phyloP scores from a whole-genome alignment of 2,113 vertebrate species.

The Podarcis raffonei region DNA sequence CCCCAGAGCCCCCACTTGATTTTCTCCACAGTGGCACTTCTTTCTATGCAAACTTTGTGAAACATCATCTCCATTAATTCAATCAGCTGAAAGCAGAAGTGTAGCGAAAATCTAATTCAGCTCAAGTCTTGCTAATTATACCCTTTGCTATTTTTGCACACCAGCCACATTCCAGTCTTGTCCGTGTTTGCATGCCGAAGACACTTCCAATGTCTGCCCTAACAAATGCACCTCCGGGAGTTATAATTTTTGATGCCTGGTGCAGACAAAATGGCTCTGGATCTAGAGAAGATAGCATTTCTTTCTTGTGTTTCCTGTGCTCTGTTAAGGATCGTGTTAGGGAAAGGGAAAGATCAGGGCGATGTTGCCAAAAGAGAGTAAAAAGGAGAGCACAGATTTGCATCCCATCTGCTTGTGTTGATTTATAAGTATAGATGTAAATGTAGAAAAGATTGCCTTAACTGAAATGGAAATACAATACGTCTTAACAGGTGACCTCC shows the following conservation, averaged over 20 bases:
- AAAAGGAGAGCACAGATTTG: neutral
- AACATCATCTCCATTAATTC: conserved; percentile 10
- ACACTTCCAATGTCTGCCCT: conserved; percentile 61
- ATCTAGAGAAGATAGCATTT: conserved; percentile 47
- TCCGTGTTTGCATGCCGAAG: conserved; percentile 58
- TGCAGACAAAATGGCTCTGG: conserved; percentile 57
- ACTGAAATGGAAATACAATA: neutral
- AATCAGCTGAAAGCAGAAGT: conserved; percentile 38
- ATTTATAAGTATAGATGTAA: neutral
- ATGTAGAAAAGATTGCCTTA: neutral
- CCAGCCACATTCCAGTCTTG: conserved; percentile 42
- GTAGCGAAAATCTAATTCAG: conserved; percentile 39
- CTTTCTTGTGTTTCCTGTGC: conserved; percentile 46
- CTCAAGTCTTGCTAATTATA: conserved; percentile 43
- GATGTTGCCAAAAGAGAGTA: neutral
- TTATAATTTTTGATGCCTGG: conserved; percentile 60
- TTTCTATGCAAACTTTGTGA: conserved; percentile 25
- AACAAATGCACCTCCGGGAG: conserved; percentile 61
- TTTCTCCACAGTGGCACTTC: neutral
- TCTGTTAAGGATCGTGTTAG: conserved; percentile 17
- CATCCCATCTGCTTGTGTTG: neutral
- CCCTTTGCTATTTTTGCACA: conserved; percentile 52
- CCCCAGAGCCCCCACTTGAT: neutral
- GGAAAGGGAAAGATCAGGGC: conserved; percentile 20
- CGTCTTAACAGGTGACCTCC: neutral